Base-by-base conservation (phyloP, 30 jellyfish, hydroid and myxozoan species). In the Hydractinia echinata region DNA sequence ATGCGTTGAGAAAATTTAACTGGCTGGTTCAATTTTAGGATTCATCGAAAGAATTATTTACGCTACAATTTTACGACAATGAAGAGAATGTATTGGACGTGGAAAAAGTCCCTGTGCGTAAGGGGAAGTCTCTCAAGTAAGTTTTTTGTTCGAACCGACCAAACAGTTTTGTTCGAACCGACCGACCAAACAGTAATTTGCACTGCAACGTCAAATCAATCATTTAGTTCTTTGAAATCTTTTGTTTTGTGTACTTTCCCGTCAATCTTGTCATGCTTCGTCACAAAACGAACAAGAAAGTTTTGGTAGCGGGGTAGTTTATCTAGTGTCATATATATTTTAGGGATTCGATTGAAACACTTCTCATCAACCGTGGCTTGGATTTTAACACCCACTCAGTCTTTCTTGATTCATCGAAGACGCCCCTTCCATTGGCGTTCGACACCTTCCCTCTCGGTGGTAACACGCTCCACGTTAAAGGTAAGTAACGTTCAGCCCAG, bases 371-470 rank as follows among this genome's bases (percentile, higher is more conserved):
- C 16, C 87, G 95, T 39, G 87, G 85, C n/a, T 72, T 94, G 79
- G 85, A 91, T 66, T 94, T 94, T 81, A 92, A 88, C 15, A 88
- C 99, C 0, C 96, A 94, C 60, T 94, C 99, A 10, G 95, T 89
- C 21, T 94, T 88, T 72, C 81, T 94, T 20, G 99, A 94, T 64
- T 83, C 99, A 15, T 94, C 99, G 11, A 83, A 94, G 30, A 94
- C 99, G 4, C 99, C 99, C 8, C 85, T 94, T 19, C 99, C 97
- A 10, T 89, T 94, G 67, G 96, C 96, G n/a, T 94, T 94, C 66
- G 97, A 88, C 61, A 94, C 91, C 9, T 84, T 85, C 55, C 99
- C 96, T 4, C 89, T 94, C 13, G 97, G 97, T 15, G 99, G 99
- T 66, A 94, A 94, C 67, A 86, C 78, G 4, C 69, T 94, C 66